phyloP scores from a whole-genome alignment of 2,797 vertebrate species.

The Etheostoma nigrum region DNA sequence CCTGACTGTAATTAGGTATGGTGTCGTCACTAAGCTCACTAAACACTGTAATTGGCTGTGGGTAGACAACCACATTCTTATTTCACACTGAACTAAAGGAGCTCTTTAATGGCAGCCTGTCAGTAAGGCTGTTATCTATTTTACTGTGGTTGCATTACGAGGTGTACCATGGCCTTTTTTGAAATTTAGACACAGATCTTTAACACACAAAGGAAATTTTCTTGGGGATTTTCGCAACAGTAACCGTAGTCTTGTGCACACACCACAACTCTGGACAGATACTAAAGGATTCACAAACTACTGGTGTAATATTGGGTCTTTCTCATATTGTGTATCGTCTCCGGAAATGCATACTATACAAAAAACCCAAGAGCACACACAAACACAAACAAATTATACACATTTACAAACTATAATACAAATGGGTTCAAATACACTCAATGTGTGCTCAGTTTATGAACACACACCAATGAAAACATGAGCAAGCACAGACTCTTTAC shows the following conservation, averaged over 20 bases:
- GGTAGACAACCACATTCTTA: constrained; percentile 57
- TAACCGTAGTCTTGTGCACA: not conserved
- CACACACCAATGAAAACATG: not conserved
- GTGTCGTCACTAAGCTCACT: constrained; percentile 50
- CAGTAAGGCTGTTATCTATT: constrained; percentile 28
- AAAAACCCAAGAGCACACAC: too few relatives aligned
- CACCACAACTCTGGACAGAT: not conserved
- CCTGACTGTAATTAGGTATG: constrained; percentile 64
- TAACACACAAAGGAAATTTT: constrained; percentile 2
- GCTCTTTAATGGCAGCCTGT: constrained; percentile 61
- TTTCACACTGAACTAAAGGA: constrained; percentile 48
- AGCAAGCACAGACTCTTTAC: constrained; percentile 4
- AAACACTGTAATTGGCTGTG: constrained; percentile 54
- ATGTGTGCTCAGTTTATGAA: too few relatives aligned
- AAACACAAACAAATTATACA: not conserved
- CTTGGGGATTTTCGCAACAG: not conserved
- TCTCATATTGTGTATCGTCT: too few relatives aligned
- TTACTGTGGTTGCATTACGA: constrained; percentile 25
- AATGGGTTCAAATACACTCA: not conserved
- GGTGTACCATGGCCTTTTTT: not conserved
- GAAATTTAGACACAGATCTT: constrained; percentile 4
- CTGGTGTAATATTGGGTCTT: not conserved
- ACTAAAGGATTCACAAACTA: not conserved
- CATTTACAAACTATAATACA: not conserved
- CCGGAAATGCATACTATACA: too few relatives aligned